These are phyloP conservation scores for Mesorhabditis belari DNA, from an alignment of 2,888 invertebrate species.

Conservation along the genomic window DNA sequence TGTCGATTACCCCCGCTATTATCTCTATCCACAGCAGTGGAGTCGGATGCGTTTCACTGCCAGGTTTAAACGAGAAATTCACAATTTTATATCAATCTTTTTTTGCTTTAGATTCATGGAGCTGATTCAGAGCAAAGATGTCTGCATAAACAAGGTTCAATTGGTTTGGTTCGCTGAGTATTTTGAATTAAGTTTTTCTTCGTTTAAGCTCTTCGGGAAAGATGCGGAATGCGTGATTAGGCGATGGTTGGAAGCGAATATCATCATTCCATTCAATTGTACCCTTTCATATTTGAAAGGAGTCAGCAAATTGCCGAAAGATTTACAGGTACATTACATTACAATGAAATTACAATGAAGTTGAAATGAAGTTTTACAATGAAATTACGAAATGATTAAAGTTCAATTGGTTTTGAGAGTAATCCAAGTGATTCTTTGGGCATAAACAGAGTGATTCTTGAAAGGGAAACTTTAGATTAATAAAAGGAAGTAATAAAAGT, in stretches of 20 bases:
- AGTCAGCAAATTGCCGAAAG: constrained; percentile 22
- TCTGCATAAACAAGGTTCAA: constrained; percentile 24
- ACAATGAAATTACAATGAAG: too few relatives aligned
- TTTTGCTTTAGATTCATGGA: constrained; percentile 25
- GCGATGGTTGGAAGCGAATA: constrained; percentile 43
- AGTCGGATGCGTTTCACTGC: constrained; percentile 38
- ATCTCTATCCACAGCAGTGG: constrained; percentile 47
- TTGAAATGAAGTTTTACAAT: too few relatives aligned
- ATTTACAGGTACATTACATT: constrained; percentile 15
- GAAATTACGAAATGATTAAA: too few relatives aligned
- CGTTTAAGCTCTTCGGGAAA: constrained; percentile 25
- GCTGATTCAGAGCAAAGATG: constrained; percentile 26
- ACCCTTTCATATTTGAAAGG: constrained; percentile 35
- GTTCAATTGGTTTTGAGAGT: too few relatives aligned
- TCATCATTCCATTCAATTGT: constrained; percentile 45
- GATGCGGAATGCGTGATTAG: constrained; percentile 45
- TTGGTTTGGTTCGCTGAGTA: not conserved
- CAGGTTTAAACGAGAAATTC: not conserved
- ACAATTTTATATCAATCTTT: too few relatives aligned
- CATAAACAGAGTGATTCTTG: too few relatives aligned
- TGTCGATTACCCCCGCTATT: constrained; percentile 48
- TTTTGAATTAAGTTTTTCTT: not conserved
- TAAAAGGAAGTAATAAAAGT: too few relatives aligned
- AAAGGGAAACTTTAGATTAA: too few relatives aligned
- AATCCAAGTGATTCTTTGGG: too few relatives aligned